Conservation (phyloP, 2,113 vertebrate species). For the Willisornis vidua region DNA sequence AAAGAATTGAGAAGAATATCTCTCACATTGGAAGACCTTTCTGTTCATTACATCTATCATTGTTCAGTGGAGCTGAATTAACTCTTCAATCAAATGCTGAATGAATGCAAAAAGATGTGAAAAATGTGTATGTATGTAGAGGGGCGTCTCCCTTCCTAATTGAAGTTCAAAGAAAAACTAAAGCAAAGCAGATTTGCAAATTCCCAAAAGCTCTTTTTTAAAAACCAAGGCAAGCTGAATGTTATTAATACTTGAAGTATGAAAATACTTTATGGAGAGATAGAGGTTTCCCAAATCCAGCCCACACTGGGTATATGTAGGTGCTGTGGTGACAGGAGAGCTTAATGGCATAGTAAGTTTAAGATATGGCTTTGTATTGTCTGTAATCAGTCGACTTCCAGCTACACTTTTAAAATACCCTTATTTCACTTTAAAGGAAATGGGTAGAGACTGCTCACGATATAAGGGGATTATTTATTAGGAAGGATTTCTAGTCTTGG, state of each 20-base stretch:
- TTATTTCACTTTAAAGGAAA: not conserved
- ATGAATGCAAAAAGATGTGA: slow-evolving; percentile 26
- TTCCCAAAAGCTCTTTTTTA: not conserved
- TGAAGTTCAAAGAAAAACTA: not conserved
- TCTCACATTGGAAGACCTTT: slow-evolving; percentile 51
- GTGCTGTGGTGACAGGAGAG: not conserved
- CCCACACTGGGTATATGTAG: accelerated
- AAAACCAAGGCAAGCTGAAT: not conserved
- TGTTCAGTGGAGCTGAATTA: slow-evolving; percentile 45
- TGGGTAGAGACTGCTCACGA: not conserved
- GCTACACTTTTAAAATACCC: not conserved
- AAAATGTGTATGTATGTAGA: not conserved
- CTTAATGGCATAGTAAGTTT: not conserved
- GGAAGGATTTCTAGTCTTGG: not conserved
- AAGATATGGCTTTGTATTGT: not conserved
- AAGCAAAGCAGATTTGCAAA: not conserved
- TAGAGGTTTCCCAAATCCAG: not conserved
- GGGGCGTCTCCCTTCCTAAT: not conserved
- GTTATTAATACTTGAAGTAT: not conserved
- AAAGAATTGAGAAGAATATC: slow-evolving; percentile 43
- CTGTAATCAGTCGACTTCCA: not conserved
- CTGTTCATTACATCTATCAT: slow-evolving; percentile 41
- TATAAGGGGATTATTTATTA: not conserved
- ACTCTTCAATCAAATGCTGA: slow-evolving; percentile 44
- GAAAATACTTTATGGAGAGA: not conserved